These are phyloP conservation scores for Orthosia cruda DNA, from an alignment of 2,888 invertebrate genomes.

Conservation along the genomic window DNA sequence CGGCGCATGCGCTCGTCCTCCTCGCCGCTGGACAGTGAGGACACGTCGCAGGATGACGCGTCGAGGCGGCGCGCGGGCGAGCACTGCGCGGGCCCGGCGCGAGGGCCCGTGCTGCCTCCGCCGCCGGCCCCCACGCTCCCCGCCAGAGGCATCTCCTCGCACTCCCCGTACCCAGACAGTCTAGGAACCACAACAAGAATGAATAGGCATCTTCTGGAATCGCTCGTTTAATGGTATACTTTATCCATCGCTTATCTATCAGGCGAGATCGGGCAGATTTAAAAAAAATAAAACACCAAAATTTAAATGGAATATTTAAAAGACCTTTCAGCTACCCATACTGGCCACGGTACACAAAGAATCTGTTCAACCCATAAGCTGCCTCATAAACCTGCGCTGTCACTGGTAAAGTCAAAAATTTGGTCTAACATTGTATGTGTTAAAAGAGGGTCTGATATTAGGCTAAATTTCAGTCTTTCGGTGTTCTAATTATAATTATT, in stretches of 20 bases:
- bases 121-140: constrained; percentile 74
- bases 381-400: no score
- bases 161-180: constrained; percentile 88
- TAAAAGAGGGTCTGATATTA: no score
- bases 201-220: background rate
- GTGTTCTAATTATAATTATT: no score
- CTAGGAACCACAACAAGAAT: constrained; percentile 70
- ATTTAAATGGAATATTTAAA: background rate
- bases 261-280: background rate
- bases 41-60: constrained; percentile 89
- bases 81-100: constrained; percentile 88
- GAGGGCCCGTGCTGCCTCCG: constrained; percentile 69
- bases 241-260: background rate
- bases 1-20: constrained; percentile 90
- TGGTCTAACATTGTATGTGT: no score
- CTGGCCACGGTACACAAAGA: no score
- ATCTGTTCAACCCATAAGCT: no score
- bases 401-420: no score
- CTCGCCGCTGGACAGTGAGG: constrained; percentile 90
- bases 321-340: background rate
- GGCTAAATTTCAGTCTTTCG: no score
- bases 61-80: constrained; percentile 89
- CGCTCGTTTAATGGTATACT: background rate
- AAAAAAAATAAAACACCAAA: background rate
- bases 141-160: constrained; percentile 90